These are phyloP conservation scores for Pseudomyrmex dendroicus DNA, from an alignment of 1,140 invertebrate genomes.

Conservation along the genomic window DNA sequence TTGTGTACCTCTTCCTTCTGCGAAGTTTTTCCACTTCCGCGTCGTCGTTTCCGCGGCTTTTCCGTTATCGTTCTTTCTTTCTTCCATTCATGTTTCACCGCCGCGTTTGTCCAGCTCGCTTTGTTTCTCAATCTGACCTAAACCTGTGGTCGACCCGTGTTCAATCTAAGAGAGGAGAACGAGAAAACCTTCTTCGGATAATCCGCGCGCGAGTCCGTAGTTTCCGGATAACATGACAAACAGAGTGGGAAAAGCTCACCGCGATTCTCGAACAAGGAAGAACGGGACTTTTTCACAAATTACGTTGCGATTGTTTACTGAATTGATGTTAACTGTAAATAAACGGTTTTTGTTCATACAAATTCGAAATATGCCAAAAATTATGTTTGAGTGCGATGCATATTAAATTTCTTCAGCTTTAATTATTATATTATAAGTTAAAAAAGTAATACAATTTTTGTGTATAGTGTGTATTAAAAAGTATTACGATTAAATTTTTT, in stretches of 20 bases:
- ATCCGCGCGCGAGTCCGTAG: constrained; percentile 54
- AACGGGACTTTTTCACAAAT: constrained; percentile 34
- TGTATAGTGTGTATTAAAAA: background rate
- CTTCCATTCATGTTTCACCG: background rate
- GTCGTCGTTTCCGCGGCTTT: constrained; percentile 55
- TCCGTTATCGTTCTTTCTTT: constrained; percentile 35
- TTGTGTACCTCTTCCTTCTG: constrained; percentile 44
- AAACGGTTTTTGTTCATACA: constrained; percentile 10
- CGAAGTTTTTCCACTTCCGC: constrained; percentile 64
- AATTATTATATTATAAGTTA: background rate
- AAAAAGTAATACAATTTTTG: too few relatives aligned
- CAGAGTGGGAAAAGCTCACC: constrained; percentile 40
- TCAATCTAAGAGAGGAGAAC: constrained; percentile 14
- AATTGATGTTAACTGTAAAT: constrained; percentile 47
- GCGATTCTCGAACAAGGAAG: constrained; percentile 22
- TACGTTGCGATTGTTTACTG: constrained; percentile 32
- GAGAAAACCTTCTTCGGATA: constrained; percentile 61
- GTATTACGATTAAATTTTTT: background rate
- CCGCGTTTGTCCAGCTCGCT: constrained; percentile 24
- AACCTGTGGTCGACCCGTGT: constrained; percentile 52
- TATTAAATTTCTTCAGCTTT: background rate
- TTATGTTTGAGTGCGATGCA: background rate
- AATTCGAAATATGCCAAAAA: background rate
- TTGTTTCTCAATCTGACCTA: constrained; percentile 52
- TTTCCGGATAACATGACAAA: constrained; percentile 58